Evolutionary conservation across 1,140 invertebrate species (phyloP).

Genomic region (Pseudomyrmex pallidus): DNA sequence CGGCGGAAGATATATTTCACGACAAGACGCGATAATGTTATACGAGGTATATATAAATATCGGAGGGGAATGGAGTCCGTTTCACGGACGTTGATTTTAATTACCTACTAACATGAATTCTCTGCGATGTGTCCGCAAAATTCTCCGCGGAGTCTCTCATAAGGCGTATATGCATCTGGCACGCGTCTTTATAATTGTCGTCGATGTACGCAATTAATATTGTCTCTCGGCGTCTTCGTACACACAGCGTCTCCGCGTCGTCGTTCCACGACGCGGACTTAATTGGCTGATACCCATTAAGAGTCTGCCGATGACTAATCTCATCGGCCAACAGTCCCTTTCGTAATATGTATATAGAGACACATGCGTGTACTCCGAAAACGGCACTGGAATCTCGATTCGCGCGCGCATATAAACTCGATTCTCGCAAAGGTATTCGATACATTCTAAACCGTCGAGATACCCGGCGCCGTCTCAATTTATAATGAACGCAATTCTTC

Average conservation of each 20-base stretch:
- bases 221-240: conserved; percentile 10
- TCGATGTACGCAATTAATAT: conserved; percentile 32
- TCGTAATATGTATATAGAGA: conserved; percentile 40
- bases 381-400: conserved; percentile 59
- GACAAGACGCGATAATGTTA: conserved; percentile 9
- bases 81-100: conserved; percentile 15
- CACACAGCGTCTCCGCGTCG: not conserved
- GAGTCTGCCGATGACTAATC: conserved; percentile 67
- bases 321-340: conserved; percentile 26
- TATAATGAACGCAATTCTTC: conserved; percentile 51
- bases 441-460: not conserved
- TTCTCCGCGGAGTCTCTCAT: not conserved
- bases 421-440: not conserved
- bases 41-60: conserved; percentile 4
- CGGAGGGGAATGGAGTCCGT: not conserved
- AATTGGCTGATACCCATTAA: conserved; percentile 58
- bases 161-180: not conserved
- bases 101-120: not conserved
- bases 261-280: conserved; percentile 48
- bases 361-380: conserved; percentile 47
- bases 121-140: not conserved
- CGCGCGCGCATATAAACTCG: not conserved
- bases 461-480: not conserved
- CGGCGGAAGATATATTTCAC: not conserved
- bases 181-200: conserved; percentile 34